phyloP scores from a whole-genome alignment of 2,113 vertebrate species.

The Ellobius talpinus region DNA sequence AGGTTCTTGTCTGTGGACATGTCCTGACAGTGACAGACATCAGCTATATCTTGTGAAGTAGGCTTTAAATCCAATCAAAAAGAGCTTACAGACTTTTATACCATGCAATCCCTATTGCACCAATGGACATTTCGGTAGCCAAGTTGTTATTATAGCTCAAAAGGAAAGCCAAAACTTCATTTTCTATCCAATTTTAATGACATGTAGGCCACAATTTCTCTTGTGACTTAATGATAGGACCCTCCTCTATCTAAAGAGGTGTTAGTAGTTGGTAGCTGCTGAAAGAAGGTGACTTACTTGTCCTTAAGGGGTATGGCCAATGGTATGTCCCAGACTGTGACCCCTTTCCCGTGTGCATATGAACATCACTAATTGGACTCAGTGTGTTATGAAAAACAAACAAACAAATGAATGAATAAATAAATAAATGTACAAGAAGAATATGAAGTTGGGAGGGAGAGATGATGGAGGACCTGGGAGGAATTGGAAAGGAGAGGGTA shows the following conservation, averaged over 20 bases:
- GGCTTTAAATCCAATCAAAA: background rate
- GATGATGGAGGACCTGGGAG: background rate
- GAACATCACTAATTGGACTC: background rate
- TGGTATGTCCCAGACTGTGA: no score
- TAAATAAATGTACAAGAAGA: background rate
- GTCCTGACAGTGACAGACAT: background rate
- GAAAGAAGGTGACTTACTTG: background rate
- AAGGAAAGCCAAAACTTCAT: background rate
- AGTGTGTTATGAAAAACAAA: background rate
- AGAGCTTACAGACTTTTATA: background rate
- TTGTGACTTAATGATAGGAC: background rate
- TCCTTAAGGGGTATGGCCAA: background rate
- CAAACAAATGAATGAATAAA: background rate
- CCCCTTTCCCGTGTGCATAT: background rate
- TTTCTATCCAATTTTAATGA: background rate
- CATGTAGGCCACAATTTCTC: background rate
- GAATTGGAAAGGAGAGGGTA: background rate
- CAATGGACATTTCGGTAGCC: background rate
- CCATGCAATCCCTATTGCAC: background rate
- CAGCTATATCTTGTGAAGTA: background rate
- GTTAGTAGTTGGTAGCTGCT: background rate
- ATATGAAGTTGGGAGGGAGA: background rate
- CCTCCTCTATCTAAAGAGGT: background rate
- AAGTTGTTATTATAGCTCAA: background rate
- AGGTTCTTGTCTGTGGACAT: background rate